Conservation (phyloP, 1,140 invertebrate species). For the Drosophila neocordata region DNA sequence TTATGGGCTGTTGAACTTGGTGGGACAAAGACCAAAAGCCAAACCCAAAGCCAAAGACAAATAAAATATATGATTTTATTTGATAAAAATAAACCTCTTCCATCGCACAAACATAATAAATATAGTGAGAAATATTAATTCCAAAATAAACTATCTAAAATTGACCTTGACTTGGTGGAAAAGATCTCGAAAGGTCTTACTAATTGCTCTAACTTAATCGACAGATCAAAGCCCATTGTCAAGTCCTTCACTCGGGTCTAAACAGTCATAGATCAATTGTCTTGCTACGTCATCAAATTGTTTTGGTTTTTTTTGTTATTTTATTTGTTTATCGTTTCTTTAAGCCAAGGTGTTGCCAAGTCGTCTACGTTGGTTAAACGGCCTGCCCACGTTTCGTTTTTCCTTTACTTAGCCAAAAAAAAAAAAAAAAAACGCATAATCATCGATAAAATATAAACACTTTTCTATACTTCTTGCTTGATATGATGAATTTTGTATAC, state of each 20-base stretch:
- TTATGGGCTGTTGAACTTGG: slow-evolving; percentile 67
- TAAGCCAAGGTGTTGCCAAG: slow-evolving; percentile 70
- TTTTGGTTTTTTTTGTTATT: slow-evolving; percentile 31
- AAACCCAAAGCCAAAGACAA: slow-evolving; percentile 25
- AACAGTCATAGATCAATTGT: slow-evolving; percentile 43
- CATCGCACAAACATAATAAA: neutral
- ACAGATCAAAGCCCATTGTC: slow-evolving; percentile 46
- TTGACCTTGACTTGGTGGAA: slow-evolving; percentile 66
- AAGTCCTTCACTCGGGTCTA: slow-evolving; percentile 50
- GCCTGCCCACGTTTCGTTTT: slow-evolving; percentile 36
- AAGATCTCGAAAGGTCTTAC: slow-evolving; percentile 51
- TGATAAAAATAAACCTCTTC: slow-evolving; percentile 7
- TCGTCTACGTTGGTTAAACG: slow-evolving; percentile 49
- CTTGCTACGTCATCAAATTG: slow-evolving; percentile 60
- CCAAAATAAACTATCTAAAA: slow-evolving; percentile 26
- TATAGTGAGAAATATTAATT: neutral
- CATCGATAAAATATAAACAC: slow-evolving; percentile 4
- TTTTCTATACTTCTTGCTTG: neutral
- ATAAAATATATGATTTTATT: slow-evolving; percentile 35
- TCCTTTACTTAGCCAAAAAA: slow-evolving; percentile 32
- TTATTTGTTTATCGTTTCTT: slow-evolving; percentile 17
- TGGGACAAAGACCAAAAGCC: slow-evolving; percentile 9
- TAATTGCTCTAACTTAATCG: slow-evolving; percentile 58
- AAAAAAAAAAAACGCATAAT: slow-evolving; percentile 30
- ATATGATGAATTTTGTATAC: slow-evolving; percentile 21